Evolutionary conservation across 2,797 vertebrate species (phyloP), one percentile per base, ranked within the genome.

Genomic region (Notolabrus celidotus): DNA sequence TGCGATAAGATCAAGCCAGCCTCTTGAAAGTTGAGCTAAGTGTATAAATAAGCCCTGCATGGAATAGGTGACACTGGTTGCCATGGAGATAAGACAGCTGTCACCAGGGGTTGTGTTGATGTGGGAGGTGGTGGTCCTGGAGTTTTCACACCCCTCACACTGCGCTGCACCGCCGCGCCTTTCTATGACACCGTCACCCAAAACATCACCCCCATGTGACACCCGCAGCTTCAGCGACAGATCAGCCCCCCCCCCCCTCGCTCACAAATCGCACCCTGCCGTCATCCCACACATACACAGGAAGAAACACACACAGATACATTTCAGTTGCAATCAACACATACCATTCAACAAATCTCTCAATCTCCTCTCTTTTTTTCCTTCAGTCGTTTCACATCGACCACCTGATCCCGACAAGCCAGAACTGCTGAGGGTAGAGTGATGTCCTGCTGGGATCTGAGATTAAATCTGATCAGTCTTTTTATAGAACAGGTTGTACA

Each of bases 31-130:
- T 88, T 83, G 68, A 80, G 73, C 75, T 34, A 56, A 71, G 84
- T 78, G 78, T 85, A 87, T 84, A 90, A 90, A 91, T 89, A 89
- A 87, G 67, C 62, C 61, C 52, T 1, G 56, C 49, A 65, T 81
- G 62, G 65, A 80, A 82, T 62, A 67, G 67, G 79, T 77, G 80
- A 69, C 74, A 71, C 58, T 46, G 0, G 73, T 90, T 89, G 77
- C 87, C 68, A 66, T 80, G 74, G 79, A 5, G 45, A 87, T 14
- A 15, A 77, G 82, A 78, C 84, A 86, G 85, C 81, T 89, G 88
- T 86, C 88, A 80, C 71, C 82, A 43, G 54, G 59, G 83, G 71
- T 52, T 77, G 81, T 68, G 77, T 54, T 83, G 86, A 83, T 0
- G 50, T 45, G 64, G 67, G 75, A 76, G 52, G 63, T 17, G 70